A percentile compares a stretch with the other conserved stretches of the same genome.
Conservation (phyloP, 2,113 vertebrate species). For the Falcunculus frontatus region DNA sequence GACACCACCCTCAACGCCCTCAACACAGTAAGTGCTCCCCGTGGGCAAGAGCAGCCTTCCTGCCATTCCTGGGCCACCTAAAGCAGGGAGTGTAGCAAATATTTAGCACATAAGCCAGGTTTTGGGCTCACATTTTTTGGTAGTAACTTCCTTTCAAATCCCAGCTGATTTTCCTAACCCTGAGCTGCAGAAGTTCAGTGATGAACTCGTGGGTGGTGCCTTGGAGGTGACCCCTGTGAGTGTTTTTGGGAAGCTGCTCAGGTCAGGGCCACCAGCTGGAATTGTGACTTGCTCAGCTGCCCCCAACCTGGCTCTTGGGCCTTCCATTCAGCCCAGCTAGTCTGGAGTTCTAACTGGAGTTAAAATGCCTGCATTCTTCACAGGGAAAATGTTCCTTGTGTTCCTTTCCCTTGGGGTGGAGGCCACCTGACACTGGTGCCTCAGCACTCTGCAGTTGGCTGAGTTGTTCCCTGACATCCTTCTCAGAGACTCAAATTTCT, state of each 20-base stretch:
- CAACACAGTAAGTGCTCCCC: constrained; percentile 86
- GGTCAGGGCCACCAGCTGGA: background rate
- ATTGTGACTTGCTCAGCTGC: background rate
- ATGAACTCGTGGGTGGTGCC: background rate
- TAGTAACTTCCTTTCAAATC: background rate
- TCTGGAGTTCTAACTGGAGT: background rate
- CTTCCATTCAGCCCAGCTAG: background rate
- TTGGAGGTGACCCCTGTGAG: background rate
- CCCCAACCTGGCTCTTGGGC: background rate
- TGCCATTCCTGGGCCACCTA: background rate
- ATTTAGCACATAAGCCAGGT: too few relatives aligned
- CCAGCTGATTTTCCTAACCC: fast-evolving
- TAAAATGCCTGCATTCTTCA: background rate
- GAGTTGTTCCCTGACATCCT: background rate
- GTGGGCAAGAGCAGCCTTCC: too few relatives aligned
- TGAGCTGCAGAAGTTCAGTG: background rate
- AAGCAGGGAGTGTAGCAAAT: background rate
- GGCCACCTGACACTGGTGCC: background rate
- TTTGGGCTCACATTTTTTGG: fast-evolving
- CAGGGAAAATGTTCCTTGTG: background rate
- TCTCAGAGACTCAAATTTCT: background rate
- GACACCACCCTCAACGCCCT: constrained; percentile 98
- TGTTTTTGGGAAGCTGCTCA: background rate
- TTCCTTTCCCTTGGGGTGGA: background rate
- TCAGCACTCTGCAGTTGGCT: background rate